Base-by-base conservation (phyloP, 2,888 invertebrate genomes). In the Eustalomyia histrio region DNA sequence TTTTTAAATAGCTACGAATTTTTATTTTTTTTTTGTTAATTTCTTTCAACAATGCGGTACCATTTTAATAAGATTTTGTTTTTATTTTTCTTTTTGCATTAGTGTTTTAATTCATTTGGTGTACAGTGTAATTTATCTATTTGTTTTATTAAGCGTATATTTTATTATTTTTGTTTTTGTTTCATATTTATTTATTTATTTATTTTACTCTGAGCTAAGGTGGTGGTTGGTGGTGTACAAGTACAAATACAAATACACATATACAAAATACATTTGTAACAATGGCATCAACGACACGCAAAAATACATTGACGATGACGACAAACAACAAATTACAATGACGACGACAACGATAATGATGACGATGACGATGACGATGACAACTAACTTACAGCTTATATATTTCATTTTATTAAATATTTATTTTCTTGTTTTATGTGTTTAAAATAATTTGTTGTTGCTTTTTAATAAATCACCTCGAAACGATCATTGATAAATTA, bases 131-230 rank as follows among this genome's bases (percentile, higher is more conserved):
- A 43, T 80, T 69, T 80, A 76, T 79, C 76, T 75, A 69, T 74
- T 79, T 76, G 61, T n/a, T 60, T 74, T 47, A 82, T 83, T 81
- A 84, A 83, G 86, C 85, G 86, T 84, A 84, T 76, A 81, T 83
- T 84, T 83, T 83, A 73, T 82, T 84, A 60, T 68, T 47, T 60
- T 72, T 58, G 74, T 72, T 68, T 84, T 84, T 83, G 86, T 83
- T 85, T 84, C 85, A 7, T 29, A 6, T 6, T 29, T 29, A 29
- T 84, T 53, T 5, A 3, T 84, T 84, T 84, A 83, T 84, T 53
- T 21, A n/a, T 72, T 60, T 78, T 71, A 67, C 75, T 80, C 67
- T 83, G 71, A 80, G 71, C 75, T 83, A 76, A 78, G 58, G 74
- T 76, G 81, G 67, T 68, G 50, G 53, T 73, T 68, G 50, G 53